Conservation (phyloP, 2,888 invertebrate genomes). For the Matsumyia berberina region DNA sequence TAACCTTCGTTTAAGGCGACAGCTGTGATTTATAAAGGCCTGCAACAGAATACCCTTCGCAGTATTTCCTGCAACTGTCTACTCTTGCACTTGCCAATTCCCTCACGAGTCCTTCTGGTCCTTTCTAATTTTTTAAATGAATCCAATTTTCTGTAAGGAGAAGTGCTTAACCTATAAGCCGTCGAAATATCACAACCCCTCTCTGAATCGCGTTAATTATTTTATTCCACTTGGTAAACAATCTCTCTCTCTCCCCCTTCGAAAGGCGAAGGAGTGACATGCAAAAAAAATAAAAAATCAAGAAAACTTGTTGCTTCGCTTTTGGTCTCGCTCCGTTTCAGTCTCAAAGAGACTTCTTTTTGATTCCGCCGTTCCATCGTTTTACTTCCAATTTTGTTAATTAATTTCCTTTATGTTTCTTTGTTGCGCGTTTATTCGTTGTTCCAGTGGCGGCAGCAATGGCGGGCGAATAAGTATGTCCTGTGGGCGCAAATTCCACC, state of each 20-base stretch:
- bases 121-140: conserved; percentile 18
- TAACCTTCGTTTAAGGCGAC: no score
- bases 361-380: conserved; percentile 58
- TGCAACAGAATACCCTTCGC: no score
- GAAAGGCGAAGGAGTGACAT: background rate
- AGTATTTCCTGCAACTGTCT: no score
- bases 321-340: conserved; percentile 38
- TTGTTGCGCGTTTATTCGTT: conserved; percentile 56
- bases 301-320: conserved; percentile 68
- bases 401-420: conserved; percentile 74
- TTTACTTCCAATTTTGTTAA: conserved; percentile 76
- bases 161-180: conserved; percentile 54
- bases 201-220: conserved; percentile 62
- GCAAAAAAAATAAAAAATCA: conserved; percentile 4
- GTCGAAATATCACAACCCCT: conserved; percentile 14
- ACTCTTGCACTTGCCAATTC: no score
- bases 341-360: conserved; percentile 59
- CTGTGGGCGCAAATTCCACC: conserved; percentile 30
- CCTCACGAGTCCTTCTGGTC: conserved; percentile 1
- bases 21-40: no score
- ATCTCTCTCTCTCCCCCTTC: conserved; percentile 6
- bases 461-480: conserved; percentile 4
- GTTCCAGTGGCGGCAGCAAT: conserved; percentile 3
- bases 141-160: background rate
- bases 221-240: conserved; percentile 65